Percentiles rank a stretch among this genome's conserved stretches.
These are phyloP conservation scores for Remorina albescens DNA, from an alignment of 2,797 vertebrate genomes.

Conservation along the genomic window DNA sequence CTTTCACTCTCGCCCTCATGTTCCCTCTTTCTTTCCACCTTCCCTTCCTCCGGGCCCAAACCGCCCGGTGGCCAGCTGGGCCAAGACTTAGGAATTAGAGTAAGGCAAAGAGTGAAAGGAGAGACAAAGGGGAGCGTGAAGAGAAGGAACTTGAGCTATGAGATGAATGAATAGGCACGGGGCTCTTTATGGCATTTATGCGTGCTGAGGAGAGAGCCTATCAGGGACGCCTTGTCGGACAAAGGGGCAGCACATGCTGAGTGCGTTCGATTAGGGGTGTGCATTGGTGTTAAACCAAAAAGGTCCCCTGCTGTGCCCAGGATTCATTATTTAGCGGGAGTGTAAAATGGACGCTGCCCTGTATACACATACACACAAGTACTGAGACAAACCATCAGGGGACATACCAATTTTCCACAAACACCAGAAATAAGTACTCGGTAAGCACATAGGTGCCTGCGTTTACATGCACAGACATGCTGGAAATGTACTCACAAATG, in stretches of 20 bases:
- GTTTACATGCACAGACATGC: constrained; percentile 42
- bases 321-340: constrained; percentile 68
- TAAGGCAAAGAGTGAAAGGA: constrained; percentile 40
- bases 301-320: constrained; percentile 57
- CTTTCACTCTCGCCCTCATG: neutral
- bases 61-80: constrained; percentile 31
- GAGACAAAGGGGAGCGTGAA: constrained; percentile 41
- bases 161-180: constrained; percentile 64
- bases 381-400: constrained; percentile 48
- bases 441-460: constrained; percentile 43
- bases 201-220: constrained; percentile 48
- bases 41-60: constrained; percentile 12
- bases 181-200: constrained; percentile 64
- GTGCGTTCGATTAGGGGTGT: constrained; percentile 70
- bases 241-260: constrained; percentile 64
- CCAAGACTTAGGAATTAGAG: constrained; percentile 37
- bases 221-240: constrained; percentile 64
- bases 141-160: constrained; percentile 66
- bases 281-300: constrained; percentile 67
- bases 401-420: constrained; percentile 48
- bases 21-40: constrained; percentile 16
- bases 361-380: constrained; percentile 22
- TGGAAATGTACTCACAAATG: constrained; percentile 43
- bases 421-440: constrained; percentile 39
- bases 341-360: constrained; percentile 67